These are phyloP conservation scores for Oenanthe oenanthe DNA, from an alignment of 2,113 vertebrate genomes.

Conservation along the genomic window DNA sequence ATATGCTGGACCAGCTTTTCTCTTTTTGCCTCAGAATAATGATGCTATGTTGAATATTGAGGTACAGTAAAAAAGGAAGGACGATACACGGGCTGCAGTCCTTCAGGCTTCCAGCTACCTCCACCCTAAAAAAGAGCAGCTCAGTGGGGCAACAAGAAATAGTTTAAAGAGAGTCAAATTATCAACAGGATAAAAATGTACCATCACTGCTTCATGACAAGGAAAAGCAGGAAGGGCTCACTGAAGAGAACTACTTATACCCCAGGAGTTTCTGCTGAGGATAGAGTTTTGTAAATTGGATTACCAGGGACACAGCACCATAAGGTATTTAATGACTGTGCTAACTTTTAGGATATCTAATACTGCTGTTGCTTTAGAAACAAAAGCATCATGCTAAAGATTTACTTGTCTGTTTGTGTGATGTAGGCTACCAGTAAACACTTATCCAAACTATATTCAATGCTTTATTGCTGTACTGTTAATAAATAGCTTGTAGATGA, in stretches of 20 bases:
- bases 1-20: constrained; percentile 82
- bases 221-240: constrained; percentile 67
- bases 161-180: constrained; percentile 80
- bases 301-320: constrained; percentile 65
- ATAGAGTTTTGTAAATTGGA: constrained; percentile 76
- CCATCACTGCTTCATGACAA: constrained; percentile 65
- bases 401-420: constrained; percentile 26
- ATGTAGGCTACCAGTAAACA: constrained; percentile 34
- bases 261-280: constrained; percentile 75
- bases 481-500: constrained; percentile 8
- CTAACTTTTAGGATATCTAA: constrained; percentile 72
- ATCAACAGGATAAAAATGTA: constrained; percentile 72
- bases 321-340: constrained; percentile 76
- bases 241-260: constrained; percentile 69
- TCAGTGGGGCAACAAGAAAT: constrained; percentile 67
- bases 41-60: constrained; percentile 79
- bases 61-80: constrained; percentile 73
- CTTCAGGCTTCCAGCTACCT: constrained; percentile 69
- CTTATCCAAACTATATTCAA: constrained; percentile 30
- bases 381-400: constrained; percentile 37
- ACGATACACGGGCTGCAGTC: constrained; percentile 64
- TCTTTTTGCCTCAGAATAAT: constrained; percentile 80
- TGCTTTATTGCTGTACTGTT: constrained; percentile 36
- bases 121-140: constrained; percentile 61
- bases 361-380: constrained; percentile 51